Evolutionary conservation across 1,140 invertebrate genomes (phyloP), one percentile per base, ranked within the genome.

Genomic region (Dinothrombium tinctorium): DNA sequence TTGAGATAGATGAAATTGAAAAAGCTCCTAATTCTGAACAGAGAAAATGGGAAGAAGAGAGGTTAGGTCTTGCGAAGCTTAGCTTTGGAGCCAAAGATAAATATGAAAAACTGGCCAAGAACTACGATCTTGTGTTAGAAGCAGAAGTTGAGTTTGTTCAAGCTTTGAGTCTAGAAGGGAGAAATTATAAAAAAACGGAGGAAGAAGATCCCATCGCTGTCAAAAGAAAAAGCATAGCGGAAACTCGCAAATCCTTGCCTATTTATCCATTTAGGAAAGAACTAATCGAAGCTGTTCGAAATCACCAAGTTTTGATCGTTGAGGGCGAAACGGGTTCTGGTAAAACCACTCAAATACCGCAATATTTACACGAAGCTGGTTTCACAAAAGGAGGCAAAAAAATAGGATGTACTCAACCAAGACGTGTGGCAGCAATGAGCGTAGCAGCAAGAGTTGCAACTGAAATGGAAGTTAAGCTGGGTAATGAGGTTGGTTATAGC

Each of bases 271-370:
- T 98, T 2, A 79, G 82, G 52, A 86, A 95, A 54, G 79, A 94
- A 59, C 64, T 99, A 12, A 73, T 89, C 17, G 56, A 79, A 69
- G 89, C 89, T 11, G 81, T 98, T 0, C 71, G 73, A 0, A 84
- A 96, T 51, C 96, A 99, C 64, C 89, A 98, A 63, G 90, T 98
- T 50, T 59, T 99, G 3, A 92, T 99, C 50, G 92, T 99, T 0
- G 94, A 96, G 57, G 94, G 52, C 3, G 94, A 99, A 65, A 99
- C 94, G 0, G 94, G 94, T 0, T 89, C 82, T 0, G 94, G 94
- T 0, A 99, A 99, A 62, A 99, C 94, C 0, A 99, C 94, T 0
- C 94, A 99, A 60, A 96, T 99, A 35, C 96, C 94, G 0, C 92
- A 99, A 54, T 98, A 98, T 59, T 62, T 98, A 12, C 77, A 82